phyloP scores from a whole-genome alignment of 2,113 vertebrate species.

The Cairina moschata region DNA sequence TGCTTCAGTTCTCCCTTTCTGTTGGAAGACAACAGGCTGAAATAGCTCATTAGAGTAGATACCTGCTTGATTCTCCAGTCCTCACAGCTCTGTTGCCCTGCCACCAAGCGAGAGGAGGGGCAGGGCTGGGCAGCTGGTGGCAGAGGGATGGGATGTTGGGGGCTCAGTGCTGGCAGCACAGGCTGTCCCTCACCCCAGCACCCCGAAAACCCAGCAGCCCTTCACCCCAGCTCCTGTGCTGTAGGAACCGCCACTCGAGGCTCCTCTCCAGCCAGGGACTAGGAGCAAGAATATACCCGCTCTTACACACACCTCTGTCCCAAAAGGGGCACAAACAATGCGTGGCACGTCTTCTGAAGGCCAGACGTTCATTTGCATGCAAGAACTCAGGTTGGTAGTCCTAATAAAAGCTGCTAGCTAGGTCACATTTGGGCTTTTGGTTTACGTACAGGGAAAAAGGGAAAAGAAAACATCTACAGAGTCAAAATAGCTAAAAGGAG shows the following conservation, averaged over 20 bases:
- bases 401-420: not conserved
- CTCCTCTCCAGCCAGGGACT: rapidly evolving
- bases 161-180: not conserved
- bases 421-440: not conserved
- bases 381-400: not conserved
- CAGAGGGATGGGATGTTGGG: rapidly evolving
- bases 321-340: not conserved
- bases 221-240: not conserved
- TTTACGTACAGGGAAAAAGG: rapidly evolving
- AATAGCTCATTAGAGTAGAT: not conserved
- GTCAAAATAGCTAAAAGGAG: not conserved
- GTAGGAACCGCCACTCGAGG: not conserved
- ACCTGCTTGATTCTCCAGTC: not conserved
- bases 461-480: not conserved
- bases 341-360: not conserved
- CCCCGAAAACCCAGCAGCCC: not conserved
- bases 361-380: not conserved
- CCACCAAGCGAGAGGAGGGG: rapidly evolving
- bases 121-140: rapidly evolving
- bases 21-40: not conserved
- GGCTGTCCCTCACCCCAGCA: not conserved
- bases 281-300: not conserved
- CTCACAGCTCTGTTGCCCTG: not conserved
- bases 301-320: not conserved
- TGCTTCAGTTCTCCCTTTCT: rapidly evolving